A percentile compares a stretch with the other conserved stretches of the same genome.
Conservation (phyloP, 2,888 invertebrate species). For the Amblyjoppa proteus region DNA sequence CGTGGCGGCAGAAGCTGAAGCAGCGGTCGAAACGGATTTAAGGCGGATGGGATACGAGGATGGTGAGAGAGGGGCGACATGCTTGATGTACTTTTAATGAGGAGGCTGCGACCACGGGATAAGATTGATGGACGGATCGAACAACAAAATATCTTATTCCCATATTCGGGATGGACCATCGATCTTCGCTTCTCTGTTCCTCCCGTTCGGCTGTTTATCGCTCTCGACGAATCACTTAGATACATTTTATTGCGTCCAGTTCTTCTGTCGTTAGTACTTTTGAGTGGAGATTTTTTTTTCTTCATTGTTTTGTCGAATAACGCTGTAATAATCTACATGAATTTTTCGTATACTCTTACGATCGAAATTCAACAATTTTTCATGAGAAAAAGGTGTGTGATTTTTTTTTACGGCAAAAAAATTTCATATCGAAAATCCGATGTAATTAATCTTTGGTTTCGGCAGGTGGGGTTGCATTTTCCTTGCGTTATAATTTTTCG, state of each 20-base stretch:
- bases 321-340: no score
- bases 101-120: slow-evolving; percentile 78
- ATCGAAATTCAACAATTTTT: no score
- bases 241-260: slow-evolving; percentile 1
- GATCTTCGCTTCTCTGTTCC: slow-evolving; percentile 65
- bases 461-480: no score
- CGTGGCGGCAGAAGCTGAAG: slow-evolving; percentile 60
- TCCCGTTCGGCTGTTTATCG: slow-evolving; percentile 33
- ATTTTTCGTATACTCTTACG: no score
- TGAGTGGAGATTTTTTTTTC: neutral
- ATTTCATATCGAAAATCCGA: no score
- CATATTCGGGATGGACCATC: slow-evolving; percentile 64
- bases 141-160: slow-evolving; percentile 71
- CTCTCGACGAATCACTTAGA: neutral
- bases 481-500: no score
- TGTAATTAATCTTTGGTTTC: no score
- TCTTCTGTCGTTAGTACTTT: neutral
- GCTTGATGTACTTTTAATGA: slow-evolving; percentile 84
- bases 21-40: slow-evolving; percentile 64
- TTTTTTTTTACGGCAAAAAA: no score
- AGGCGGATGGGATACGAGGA: slow-evolving; percentile 53
- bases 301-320: no score
- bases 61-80: neutral
- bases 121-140: slow-evolving; percentile 82
- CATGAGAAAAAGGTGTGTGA: no score